Base-by-base conservation (phyloP, 2,888 invertebrate species). In the Drosophila prolongata region DNA sequence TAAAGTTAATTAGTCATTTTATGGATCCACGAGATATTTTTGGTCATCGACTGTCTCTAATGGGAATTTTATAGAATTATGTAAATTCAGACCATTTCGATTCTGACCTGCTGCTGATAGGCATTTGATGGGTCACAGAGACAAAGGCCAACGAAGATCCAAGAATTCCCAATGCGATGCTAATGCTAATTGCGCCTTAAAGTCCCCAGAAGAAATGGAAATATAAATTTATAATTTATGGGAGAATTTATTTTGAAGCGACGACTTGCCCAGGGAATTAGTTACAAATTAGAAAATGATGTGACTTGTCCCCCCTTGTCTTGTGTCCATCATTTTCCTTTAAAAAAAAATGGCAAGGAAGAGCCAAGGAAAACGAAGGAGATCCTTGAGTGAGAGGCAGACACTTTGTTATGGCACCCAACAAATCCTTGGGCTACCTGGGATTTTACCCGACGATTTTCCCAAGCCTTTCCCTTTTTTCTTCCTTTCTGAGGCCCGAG, bases 1-100 rank as follows among this genome's bases (percentile, higher is more conserved):
- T 89, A 76, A 83, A 73, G 67, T 80, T 87, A 89, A 87, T 87
- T 87, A 87, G 87, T 86, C 84, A 80, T 86, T 73, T 69, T 57
- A 57, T 76, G 70, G 16, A 40, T 60, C 38, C 54, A 24, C 30
- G 37, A 58, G 54, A 62, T 68, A 44, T 58, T 56, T 69, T 72
- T 67, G 54, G 58, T 60, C 58, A 76, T 68, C 60, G 35, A 44
- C 62, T 40, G 59, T 62, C 66, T 72, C 87, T 84, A 84, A 84
- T 84, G 87, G 87, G 67, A 73, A 72, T 88, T 82, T 76, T 76
- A 76, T 85, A 53, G 87, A 82, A 85, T 85, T 85, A 85, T 85
- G 85, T 70, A 89, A 85, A 85, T 87, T 19, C 37, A 54, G 58
- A 58, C 71, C 57, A 71, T 53, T 69, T 49, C 46, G 35, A 68